Evolutionary conservation across 2,113 vertebrate species (phyloP).

Genomic region (Ciconia boyciana): DNA sequence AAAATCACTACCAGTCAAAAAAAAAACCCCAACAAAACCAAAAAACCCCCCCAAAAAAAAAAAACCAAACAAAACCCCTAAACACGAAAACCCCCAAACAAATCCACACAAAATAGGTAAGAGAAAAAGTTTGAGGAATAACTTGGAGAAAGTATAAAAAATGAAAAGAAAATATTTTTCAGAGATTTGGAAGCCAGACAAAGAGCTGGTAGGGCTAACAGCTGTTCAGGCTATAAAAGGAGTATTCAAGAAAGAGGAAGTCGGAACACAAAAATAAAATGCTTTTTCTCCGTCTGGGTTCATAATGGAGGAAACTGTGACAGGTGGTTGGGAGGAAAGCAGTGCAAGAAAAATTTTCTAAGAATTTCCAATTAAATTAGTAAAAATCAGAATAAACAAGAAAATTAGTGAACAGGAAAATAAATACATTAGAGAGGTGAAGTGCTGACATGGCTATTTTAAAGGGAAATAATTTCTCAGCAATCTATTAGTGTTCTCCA

Average conservation of each 20-base stretch:
- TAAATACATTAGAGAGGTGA: not conserved
- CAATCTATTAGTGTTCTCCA: not conserved
- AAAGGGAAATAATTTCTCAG: not conserved
- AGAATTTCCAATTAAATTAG: not conserved
- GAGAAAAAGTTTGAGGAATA: not conserved
- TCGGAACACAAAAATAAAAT: not conserved
- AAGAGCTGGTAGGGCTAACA: not conserved
- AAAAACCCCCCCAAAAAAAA: no score
- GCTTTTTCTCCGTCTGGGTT: not conserved
- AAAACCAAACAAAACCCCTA: no score
- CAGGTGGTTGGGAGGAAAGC: not conserved
- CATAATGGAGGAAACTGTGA: not conserved
- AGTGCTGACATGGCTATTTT: not conserved
- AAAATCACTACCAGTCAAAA: not conserved
- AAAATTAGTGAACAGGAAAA: not conserved
- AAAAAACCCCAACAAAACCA: no score
- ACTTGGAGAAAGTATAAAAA: not conserved
- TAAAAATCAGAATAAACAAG: not conserved
- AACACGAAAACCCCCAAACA: no score
- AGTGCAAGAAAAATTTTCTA: not conserved
- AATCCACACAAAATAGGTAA: not conserved
- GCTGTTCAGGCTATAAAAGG: not conserved
- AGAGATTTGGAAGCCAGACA: not conserved
- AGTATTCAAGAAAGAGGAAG: not conserved
- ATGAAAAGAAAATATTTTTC: not conserved